Evolutionary conservation across 2,797 vertebrate species (phyloP).

Genomic region (Macroramphosus scolopax): DNA sequence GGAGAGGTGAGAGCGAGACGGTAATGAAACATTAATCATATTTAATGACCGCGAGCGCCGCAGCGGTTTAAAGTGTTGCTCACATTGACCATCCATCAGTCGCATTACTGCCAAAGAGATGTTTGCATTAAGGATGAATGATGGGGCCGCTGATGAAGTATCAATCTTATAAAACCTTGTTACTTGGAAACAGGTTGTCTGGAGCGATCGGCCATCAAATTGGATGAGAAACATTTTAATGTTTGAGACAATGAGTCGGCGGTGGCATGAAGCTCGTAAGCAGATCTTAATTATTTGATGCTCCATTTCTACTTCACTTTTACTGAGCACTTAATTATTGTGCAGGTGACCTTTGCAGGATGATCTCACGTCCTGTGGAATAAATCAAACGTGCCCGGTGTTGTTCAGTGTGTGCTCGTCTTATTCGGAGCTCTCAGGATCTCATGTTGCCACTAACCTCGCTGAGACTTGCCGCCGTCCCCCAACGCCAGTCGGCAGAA

Average conservation of each 20-base stretch:
- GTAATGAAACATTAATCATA: conserved; percentile 70
- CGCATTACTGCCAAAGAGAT: conserved; percentile 52
- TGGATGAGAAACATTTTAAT: conserved; percentile 18
- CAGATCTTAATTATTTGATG: too few relatives aligned
- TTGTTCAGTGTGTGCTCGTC: conserved; percentile 1
- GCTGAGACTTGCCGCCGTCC: conserved; percentile 73
- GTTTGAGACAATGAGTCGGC: conserved; percentile 12
- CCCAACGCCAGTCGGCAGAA: conserved; percentile 70
- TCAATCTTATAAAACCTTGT: conserved; percentile 38
- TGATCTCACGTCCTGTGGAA: too few relatives aligned
- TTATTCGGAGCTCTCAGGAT: conserved; percentile 4
- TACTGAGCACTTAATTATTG: too few relatives aligned
- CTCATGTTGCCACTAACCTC: conserved; percentile 74
- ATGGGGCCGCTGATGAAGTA: conserved; percentile 58
- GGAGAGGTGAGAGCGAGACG: conserved; percentile 53
- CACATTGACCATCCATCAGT: conserved; percentile 47
- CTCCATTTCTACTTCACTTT: too few relatives aligned
- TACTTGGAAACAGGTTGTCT: conserved; percentile 35
- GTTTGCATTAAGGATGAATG: conserved; percentile 56
- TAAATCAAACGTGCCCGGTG: conserved; percentile 4
- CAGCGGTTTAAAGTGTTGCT: conserved; percentile 36
- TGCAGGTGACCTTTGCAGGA: too few relatives aligned
- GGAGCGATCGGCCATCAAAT: conserved; percentile 32
- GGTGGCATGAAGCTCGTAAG: too few relatives aligned
- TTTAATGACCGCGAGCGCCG: conserved; percentile 58